phyloP scores from a whole-genome alignment of 2,888 invertebrate species.

The Augochlorella aurata region DNA sequence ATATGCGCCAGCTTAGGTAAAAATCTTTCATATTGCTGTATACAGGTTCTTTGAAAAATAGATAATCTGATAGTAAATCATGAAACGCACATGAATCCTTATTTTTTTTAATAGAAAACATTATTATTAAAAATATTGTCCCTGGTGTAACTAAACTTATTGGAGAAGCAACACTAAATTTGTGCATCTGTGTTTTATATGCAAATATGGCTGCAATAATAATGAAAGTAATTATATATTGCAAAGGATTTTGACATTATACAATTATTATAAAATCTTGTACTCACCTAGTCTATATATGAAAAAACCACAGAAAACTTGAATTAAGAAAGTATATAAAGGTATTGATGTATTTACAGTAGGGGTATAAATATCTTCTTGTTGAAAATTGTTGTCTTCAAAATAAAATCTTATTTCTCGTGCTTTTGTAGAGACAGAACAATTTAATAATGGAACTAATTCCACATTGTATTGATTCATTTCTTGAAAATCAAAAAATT shows the following conservation, averaged over 20 bases:
- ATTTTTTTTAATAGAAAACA: constrained; percentile 86
- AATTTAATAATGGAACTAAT: constrained; percentile 62
- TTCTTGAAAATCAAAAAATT: constrained; percentile 70
- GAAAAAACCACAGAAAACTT: constrained; percentile 86
- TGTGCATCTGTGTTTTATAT: constrained; percentile 94
- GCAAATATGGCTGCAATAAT: constrained; percentile 87
- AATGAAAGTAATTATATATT: constrained; percentile 12
- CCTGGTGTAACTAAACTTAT: constrained; percentile 90
- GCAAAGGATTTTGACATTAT: not conserved
- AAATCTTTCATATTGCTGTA: constrained; percentile 83
- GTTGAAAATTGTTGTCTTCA: not conserved
- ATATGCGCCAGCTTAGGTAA: constrained; percentile 86
- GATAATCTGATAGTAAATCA: constrained; percentile 82
- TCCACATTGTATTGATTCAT: constrained; percentile 68
- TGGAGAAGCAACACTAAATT: constrained; percentile 93
- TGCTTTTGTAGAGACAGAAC: not conserved
- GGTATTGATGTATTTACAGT: constrained; percentile 73
- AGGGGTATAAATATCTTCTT: constrained; percentile 24
- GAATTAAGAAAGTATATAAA: constrained; percentile 86
- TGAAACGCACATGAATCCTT: constrained; percentile 87
- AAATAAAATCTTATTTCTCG: not conserved
- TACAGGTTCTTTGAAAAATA: constrained; percentile 82
- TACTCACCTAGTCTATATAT: constrained; percentile 84
- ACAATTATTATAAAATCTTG: constrained; percentile 1
- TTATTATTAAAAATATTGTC: constrained; percentile 87